Percentiles rank a stretch among this genome's conserved stretches.
Evolutionary conservation across 2,888 invertebrate genomes (phyloP).

Genomic region (Incurvaria masculella): DNA sequence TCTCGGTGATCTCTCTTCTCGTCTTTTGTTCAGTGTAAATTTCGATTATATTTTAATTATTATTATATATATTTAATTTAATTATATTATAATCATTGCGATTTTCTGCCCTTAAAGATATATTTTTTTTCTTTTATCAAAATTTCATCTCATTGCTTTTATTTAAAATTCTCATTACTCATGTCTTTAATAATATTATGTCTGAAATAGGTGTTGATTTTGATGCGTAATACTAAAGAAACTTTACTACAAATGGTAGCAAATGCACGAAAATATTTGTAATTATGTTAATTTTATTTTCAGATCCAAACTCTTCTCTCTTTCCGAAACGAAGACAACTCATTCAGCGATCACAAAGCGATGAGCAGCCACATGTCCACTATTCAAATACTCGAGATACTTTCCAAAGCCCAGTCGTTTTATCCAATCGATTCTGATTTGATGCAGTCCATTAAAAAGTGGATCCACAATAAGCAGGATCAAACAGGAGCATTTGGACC

Average conservation of each 20-base stretch:
- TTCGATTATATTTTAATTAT: too few species aligned
- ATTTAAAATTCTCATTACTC: neutral
- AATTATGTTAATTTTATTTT: slow-evolving; percentile 14
- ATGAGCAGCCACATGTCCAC: slow-evolving; percentile 60
- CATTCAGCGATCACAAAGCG: slow-evolving; percentile 64
- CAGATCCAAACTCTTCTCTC: slow-evolving; percentile 61
- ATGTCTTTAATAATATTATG: too few species aligned
- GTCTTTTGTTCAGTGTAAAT: too few species aligned
- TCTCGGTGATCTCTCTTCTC: too few species aligned
- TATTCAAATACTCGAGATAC: slow-evolving; percentile 56
- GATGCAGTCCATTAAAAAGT: slow-evolving; percentile 56
- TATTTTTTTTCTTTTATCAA: too few species aligned
- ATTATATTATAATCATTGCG: too few species aligned
- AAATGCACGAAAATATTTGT: neutral
- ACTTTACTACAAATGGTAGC: too few species aligned
- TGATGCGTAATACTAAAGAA: neutral
- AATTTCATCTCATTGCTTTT: too few species aligned
- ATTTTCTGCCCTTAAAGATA: too few species aligned
- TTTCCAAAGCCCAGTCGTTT: slow-evolving; percentile 59
- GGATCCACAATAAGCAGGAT: slow-evolving; percentile 60
- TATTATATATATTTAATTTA: too few species aligned
- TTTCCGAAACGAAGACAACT: slow-evolving; percentile 62
- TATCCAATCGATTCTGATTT: slow-evolving; percentile 61
- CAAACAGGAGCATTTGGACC: slow-evolving; percentile 60
- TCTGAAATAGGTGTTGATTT: neutral